Evolutionary conservation across 2,113 vertebrate species (phyloP).

Genomic region (Coreoperca whiteheadi): DNA sequence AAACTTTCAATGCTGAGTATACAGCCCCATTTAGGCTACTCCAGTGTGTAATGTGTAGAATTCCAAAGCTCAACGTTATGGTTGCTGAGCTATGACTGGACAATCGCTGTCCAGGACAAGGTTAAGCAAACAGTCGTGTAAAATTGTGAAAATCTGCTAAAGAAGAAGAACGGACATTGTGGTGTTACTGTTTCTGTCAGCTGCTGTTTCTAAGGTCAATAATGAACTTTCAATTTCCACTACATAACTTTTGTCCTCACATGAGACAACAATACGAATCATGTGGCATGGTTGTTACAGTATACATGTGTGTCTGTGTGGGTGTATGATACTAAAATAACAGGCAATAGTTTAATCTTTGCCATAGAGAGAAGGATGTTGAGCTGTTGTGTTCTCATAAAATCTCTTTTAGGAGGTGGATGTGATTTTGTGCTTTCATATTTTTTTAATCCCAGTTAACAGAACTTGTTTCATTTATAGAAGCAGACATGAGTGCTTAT

Average conservation of each 20-base stretch:
- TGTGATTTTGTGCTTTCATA: conserved; percentile 70
- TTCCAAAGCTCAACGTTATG: too few relatives aligned
- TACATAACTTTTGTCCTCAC: neutral
- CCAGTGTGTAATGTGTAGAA: too few relatives aligned
- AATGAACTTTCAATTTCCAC: neutral
- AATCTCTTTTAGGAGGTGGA: conserved; percentile 64
- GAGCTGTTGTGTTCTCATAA: conserved; percentile 55
- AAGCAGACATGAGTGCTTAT: conserved; percentile 35
- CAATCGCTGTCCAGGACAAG: too few relatives aligned
- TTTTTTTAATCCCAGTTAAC: conserved; percentile 59
- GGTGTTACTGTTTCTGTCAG: neutral
- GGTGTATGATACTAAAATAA: conserved; percentile 27
- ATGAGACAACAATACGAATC: conserved; percentile 8
- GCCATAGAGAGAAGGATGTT: conserved; percentile 32
- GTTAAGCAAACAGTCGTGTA: too few relatives aligned
- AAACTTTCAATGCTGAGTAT: too few relatives aligned
- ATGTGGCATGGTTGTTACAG: neutral
- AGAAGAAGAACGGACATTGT: too few relatives aligned
- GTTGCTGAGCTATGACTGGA: too few relatives aligned
- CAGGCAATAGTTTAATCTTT: conserved; percentile 54
- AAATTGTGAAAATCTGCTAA: too few relatives aligned
- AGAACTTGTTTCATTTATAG: conserved; percentile 57
- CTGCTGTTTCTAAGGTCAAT: neutral
- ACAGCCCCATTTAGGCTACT: too few relatives aligned
- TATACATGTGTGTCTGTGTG: conserved; percentile 7